Conservation (phyloP, 1,140 invertebrate species). For the Dinothrombium tinctorium region DNA sequence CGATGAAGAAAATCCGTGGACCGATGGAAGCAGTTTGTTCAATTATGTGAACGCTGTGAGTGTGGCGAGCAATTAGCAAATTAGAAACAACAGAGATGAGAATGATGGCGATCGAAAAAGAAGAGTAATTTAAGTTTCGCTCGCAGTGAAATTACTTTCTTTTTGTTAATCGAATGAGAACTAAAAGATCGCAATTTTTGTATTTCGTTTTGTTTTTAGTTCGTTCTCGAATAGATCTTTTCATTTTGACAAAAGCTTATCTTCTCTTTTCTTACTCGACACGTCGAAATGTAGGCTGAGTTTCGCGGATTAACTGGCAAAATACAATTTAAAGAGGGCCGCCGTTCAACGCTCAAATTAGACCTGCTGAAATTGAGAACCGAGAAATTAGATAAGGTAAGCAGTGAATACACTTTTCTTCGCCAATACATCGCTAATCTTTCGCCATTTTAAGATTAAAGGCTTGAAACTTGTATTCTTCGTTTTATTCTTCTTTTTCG, state of each 20-base stretch:
- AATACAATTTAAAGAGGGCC: constrained; percentile 60
- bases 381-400: constrained; percentile 38
- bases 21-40: constrained; percentile 55
- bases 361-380: constrained; percentile 58
- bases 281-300: constrained; percentile 42
- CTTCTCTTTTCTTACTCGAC: neutral
- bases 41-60: constrained; percentile 72
- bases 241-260: neutral
- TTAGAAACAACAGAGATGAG: neutral
- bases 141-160: neutral
- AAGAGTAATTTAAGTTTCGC: neutral
- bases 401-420: constrained; percentile 5
- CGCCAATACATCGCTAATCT: constrained; percentile 1
- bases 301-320: constrained; percentile 61
- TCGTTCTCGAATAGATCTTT: neutral
- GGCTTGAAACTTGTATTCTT: too few species aligned
- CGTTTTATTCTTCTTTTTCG: too few species aligned
- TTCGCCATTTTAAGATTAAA: too few species aligned
- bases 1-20: constrained; percentile 52
- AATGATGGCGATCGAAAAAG: neutral
- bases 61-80: constrained; percentile 10
- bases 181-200: neutral
- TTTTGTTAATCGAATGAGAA: neutral
- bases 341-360: constrained; percentile 52
- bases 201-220: neutral